Evolutionary conservation across 2,797 vertebrate genomes (phyloP).

Genomic region (Vipera ursinii): DNA sequence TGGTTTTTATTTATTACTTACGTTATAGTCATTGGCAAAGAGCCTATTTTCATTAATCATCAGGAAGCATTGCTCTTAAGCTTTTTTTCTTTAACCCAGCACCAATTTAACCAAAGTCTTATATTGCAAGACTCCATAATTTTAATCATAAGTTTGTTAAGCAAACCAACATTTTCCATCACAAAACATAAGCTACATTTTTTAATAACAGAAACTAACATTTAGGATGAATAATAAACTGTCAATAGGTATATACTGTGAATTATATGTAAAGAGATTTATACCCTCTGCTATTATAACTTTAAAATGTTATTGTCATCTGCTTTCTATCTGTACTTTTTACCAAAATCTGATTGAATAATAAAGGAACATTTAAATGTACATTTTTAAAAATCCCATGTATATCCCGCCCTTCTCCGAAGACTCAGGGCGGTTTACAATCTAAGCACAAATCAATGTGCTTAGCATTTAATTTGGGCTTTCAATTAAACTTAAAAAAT

Average conservation of each 20-base stretch:
- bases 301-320: neutral
- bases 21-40: slow-evolving; percentile 55
- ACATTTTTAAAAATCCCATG: neutral
- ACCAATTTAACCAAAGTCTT: slow-evolving; percentile 41
- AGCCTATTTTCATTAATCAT: slow-evolving; percentile 64
- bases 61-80: slow-evolving; percentile 60
- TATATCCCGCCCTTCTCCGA: too few species aligned
- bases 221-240: neutral
- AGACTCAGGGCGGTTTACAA: too few species aligned
- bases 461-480: neutral
- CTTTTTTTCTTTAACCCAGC: slow-evolving; percentile 53
- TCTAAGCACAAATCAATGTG: too few species aligned
- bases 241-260: neutral
- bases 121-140: neutral
- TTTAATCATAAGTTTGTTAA: neutral
- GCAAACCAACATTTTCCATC: neutral
- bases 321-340: neutral
- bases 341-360: neutral
- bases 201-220: neutral
- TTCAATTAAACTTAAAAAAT: neutral
- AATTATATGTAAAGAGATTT: neutral
- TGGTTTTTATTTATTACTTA: slow-evolving; percentile 64
- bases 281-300: neutral
- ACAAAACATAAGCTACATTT: neutral
- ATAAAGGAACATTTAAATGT: neutral